A percentile compares a stretch with the other conserved stretches of the same genome.
These are phyloP conservation scores for Tenthredo livida DNA, from an alignment of 2,888 invertebrate species.

Conservation along the genomic window DNA sequence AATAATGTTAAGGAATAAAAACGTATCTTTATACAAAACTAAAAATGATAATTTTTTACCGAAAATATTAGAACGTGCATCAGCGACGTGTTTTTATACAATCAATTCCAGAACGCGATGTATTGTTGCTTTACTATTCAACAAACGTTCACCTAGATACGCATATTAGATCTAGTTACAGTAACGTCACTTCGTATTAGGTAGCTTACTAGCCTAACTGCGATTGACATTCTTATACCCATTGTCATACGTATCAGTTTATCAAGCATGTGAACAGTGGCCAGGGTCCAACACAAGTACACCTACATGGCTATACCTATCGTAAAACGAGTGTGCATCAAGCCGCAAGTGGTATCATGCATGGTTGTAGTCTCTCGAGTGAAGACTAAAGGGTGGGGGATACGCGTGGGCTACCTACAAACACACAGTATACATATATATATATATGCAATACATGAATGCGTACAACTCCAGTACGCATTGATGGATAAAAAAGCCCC, in stretches of 20 bases:
- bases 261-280: not conserved
- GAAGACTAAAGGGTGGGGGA: not conserved
- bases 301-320: not conserved
- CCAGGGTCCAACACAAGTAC: not conserved
- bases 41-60: not conserved
- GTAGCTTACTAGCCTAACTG: constrained; percentile 12
- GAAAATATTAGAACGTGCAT: not conserved
- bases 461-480: constrained; percentile 10
- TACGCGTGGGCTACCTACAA: not conserved
- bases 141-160: constrained; percentile 4
- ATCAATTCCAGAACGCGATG: not conserved
- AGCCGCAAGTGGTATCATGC: constrained; percentile 28
- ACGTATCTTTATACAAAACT: not conserved
- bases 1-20: not conserved
- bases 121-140: not conserved
- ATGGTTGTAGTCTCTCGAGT: not conserved
- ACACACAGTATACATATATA: not conserved
- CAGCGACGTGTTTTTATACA: not conserved
- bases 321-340: not conserved
- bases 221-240: constrained; percentile 29
- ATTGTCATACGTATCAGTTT: constrained; percentile 21
- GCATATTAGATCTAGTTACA: constrained; percentile 19
- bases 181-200: constrained; percentile 29
- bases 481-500: not conserved
- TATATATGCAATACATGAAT: not conserved